Base-by-base conservation (phyloP, 2,888 invertebrate species). In the Drosophila seclusa region DNA sequence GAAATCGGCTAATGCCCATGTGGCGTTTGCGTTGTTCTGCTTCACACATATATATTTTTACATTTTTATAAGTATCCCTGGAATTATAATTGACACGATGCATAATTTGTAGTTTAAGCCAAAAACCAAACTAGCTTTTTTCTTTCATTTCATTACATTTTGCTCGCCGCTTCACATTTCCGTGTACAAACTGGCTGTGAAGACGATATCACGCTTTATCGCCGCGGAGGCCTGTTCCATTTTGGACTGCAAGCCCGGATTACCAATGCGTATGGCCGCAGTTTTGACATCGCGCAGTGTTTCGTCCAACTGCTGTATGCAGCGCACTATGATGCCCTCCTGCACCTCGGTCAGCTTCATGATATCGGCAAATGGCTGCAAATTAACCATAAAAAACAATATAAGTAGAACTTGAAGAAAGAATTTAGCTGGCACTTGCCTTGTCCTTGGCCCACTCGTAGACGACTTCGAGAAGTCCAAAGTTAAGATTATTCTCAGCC, bases 141-240 rank as follows among this genome's bases (percentile, higher is more conserved):
- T 32, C 62, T 50, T 54, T 42, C 31, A 49, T 36, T 65, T 18
- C 4, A 29, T 48, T 31, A 16, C 34, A 16, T 50, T 38, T 48
- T 49, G 27, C 34, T 54, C 13, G 21, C 31, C 27, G 48, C 40
- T 36, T 80, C 86, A 92, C 49, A 92, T 73, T 59, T 91, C 90
- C 4, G 98, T 98, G 91, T 99, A 99, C 52, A 99, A 95, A 93
- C 98, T 99, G 36, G 98, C 98, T 29, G 99, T 98, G 92, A 99
- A 99, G 0, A 99, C 99, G 89, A 99, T 99, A 92, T 99, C 99
- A 69, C 99, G 94, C 92, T 99, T 98, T 77, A 99, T 99, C 50
- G 97, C 96, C 4, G 96, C 95, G 0, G 98, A 98, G 0, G 98
- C 98, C 92, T 98, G 97, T 92, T 98, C 97, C 98, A 99, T 99